Percentiles rank a stretch among this genome's conserved stretches.
phyloP scores from a whole-genome alignment of 2,888 invertebrate genomes.

The Spialia ferax region DNA sequence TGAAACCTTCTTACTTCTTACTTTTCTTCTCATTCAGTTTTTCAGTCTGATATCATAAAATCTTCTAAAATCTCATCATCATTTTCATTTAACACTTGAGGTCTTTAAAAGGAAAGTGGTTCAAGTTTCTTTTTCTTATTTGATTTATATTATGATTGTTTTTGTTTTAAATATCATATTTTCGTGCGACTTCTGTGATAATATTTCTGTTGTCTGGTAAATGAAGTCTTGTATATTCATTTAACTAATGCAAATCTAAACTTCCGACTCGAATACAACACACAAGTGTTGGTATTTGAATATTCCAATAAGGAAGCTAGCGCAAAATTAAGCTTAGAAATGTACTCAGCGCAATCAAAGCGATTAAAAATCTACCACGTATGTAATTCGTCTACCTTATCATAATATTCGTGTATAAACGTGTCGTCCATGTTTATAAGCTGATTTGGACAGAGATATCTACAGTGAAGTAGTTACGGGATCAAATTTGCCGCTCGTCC shows the following conservation, averaged over 20 bases:
- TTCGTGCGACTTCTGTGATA: background rate
- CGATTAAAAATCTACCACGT: slow-evolving; percentile 9
- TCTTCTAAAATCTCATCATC: background rate
- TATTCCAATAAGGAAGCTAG: background rate
- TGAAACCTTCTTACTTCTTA: background rate
- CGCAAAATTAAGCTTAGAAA: background rate
- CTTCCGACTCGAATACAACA: background rate
- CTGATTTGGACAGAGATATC: slow-evolving; percentile 81
- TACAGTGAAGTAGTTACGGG: slow-evolving; percentile 73
- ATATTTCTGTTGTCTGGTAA: no score
- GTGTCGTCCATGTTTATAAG: slow-evolving; percentile 61
- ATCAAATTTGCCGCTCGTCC: slow-evolving; percentile 77
- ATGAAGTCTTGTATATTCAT: background rate
- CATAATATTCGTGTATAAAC: slow-evolving; percentile 34
- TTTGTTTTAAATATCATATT: background rate
- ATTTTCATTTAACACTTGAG: background rate
- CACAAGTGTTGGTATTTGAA: background rate
- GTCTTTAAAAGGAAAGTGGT: no score
- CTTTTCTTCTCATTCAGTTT: background rate
- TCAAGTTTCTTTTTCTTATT: background rate
- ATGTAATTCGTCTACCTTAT: slow-evolving; percentile 31
- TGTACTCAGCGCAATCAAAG: slow-evolving; percentile 4
- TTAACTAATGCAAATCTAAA: background rate
- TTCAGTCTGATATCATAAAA: background rate
- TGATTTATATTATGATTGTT: background rate